Evolutionary conservation across 2,888 invertebrate genomes (phyloP).

Genomic region (Drosophila cyrtoloma): DNA sequence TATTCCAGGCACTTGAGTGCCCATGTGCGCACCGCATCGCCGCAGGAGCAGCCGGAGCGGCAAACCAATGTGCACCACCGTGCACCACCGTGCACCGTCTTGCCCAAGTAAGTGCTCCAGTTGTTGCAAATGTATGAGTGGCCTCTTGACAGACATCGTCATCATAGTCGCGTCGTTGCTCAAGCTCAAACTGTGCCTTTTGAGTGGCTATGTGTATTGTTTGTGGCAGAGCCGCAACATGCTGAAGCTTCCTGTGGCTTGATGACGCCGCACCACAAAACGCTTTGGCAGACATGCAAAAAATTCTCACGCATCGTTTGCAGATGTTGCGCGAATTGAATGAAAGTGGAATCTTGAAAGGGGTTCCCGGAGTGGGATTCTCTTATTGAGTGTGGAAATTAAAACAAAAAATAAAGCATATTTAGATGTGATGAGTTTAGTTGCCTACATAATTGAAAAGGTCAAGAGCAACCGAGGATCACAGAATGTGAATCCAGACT

Average conservation of each 20-base stretch:
- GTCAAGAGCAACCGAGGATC: background rate
- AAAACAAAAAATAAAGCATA: background rate
- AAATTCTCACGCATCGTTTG: slow-evolving; percentile 73
- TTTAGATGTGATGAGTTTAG: background rate
- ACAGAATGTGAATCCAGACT: background rate
- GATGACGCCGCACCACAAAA: slow-evolving; percentile 57
- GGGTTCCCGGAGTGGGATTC: background rate
- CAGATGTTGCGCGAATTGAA: slow-evolving; percentile 50
- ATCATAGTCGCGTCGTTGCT: slow-evolving; percentile 30
- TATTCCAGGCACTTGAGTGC: slow-evolving; percentile 72
- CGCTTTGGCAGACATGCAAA: slow-evolving; percentile 59
- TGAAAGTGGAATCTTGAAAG: background rate
- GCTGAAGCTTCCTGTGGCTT: slow-evolving; percentile 77
- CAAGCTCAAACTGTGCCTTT: slow-evolving; percentile 72
- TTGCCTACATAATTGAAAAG: background rate
- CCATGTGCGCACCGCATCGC: slow-evolving; percentile 71
- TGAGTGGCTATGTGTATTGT: slow-evolving; percentile 54
- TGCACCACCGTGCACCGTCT: slow-evolving; percentile 33
- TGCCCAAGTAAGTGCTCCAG: slow-evolving; percentile 52
- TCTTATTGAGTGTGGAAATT: slow-evolving; percentile 1
- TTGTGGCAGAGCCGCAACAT: slow-evolving; percentile 54
- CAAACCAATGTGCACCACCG: slow-evolving; percentile 43
- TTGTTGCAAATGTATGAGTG: slow-evolving; percentile 81
- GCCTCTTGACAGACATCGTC: slow-evolving; percentile 79
- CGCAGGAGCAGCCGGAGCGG: slow-evolving; percentile 53